phyloP scores from a whole-genome alignment of 1,140 invertebrate species.

The Philopotamus ludificatus region DNA sequence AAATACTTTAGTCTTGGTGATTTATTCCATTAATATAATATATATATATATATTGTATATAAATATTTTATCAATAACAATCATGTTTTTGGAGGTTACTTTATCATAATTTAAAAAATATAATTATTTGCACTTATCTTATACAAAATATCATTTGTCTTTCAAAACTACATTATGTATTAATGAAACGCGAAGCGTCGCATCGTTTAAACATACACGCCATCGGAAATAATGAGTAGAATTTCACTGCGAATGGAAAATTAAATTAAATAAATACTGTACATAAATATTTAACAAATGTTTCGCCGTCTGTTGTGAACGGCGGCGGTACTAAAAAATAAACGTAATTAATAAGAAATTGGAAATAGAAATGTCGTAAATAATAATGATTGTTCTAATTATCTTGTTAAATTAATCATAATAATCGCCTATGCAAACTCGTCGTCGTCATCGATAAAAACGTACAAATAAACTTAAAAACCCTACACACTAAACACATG shows the following conservation, averaged over 20 bases:
- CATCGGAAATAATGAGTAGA: conserved; percentile 23
- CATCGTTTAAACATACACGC: conserved; percentile 8
- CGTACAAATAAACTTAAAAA: not conserved
- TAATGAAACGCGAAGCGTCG: conserved; percentile 15
- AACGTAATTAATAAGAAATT: not conserved
- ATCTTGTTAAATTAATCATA: too few relatives aligned
- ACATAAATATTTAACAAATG: conserved; percentile 26
- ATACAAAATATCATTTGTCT: conserved; percentile 22
- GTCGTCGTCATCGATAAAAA: too few relatives aligned
- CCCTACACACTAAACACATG: not conserved
- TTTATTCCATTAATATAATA: not conserved
- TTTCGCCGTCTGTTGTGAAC: not conserved
- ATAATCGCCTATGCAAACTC: too few relatives aligned
- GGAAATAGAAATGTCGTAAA: not conserved
- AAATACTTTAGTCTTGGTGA: not conserved
- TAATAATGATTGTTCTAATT: conserved; percentile 3
- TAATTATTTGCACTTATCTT: conserved; percentile 31
- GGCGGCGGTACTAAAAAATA: conserved; percentile 14
- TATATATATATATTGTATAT: conserved; percentile 9
- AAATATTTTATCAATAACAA: conserved; percentile 9
- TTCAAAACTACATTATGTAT: conserved; percentile 23
- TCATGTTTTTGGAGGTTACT: not conserved
- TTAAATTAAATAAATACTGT: conserved; percentile 32
- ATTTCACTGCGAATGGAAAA: conserved; percentile 19
- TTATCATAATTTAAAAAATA: conserved; percentile 28